Evolutionary conservation across 2,113 vertebrate species (phyloP), one percentile per base, ranked within the genome.

Genomic region (Hipposideros armiger): DNA sequence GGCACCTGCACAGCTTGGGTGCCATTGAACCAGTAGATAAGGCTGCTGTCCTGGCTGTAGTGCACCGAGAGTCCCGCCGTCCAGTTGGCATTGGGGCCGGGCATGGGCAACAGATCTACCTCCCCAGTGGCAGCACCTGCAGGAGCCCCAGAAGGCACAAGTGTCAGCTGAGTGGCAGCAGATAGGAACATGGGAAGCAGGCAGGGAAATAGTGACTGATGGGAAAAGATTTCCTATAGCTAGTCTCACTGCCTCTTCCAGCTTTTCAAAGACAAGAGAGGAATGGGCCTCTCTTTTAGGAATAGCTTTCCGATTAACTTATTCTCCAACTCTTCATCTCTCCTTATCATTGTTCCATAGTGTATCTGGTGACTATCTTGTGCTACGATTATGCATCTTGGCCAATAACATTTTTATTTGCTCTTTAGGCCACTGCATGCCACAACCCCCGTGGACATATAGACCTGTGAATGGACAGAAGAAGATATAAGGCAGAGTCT

Each of bases 11-110:
- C 99, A 0, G 99, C 99, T n/a, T 99, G 99, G 95, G 99, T 99
- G 87, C 99, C 99, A 0, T 99, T 99, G 97, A 99, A 99, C 98
- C 99, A 99, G 97, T 99, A 99, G 95, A 99, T 99, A 50, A 99
- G 99, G 91, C 99, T 99, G 95, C 99, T 99, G 98, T 99, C 99
- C 83, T 99, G 99, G 94, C 99, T 99, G 86, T 99, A 99, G 72
- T 99, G 99, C 22, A 99, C 99, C 0, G 99, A 99, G 91, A 99
- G 99, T 2, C 99, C 98, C 0, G 99, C 98, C 0, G 99, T 99
- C 99, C 99, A 99, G 98, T 99, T 99, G 30, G 99, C 99, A 0
- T 97, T 98, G 32, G 99, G 99, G 40, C 99, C 99, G 0, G 99
- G 99, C 96, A 99, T 99, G 0, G 99, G 99, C 96, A 99, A 98